phyloP scores from a whole-genome alignment of 1,140 invertebrate species.

The Phymorhynchus buccinoides region DNA sequence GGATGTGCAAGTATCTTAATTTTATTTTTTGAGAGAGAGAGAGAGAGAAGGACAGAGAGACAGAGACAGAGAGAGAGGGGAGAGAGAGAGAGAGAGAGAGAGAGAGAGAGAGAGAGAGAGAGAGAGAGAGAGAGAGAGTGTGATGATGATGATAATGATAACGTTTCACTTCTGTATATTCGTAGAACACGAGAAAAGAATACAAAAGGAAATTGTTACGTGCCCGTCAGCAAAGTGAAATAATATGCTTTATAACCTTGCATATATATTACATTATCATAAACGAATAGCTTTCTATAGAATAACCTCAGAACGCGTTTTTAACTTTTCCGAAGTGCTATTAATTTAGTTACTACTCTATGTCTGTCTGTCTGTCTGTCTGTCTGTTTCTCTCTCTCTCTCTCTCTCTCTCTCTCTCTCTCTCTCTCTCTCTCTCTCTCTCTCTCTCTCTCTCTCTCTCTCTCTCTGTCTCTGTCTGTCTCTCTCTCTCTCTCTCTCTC shows the following conservation, averaged over 20 bases:
- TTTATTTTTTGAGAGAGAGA: background rate
- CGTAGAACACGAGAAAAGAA: no score
- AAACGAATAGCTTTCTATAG: no score
- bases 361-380: background rate
- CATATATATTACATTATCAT: no score
- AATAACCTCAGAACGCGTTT: no score
- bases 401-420: constrained; percentile 12
- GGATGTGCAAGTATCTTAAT: constrained; percentile 58
- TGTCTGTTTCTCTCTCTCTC: background rate
- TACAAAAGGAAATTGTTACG: no score
- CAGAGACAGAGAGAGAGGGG: background rate
- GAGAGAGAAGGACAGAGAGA: background rate
- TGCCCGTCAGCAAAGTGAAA: no score
- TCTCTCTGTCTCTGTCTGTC: background rate
- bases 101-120: background rate
- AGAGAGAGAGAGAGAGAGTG: background rate
- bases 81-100: background rate
- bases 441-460: background rate
- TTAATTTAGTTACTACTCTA: no score
- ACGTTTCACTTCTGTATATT: no score
- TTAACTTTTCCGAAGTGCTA: no score
- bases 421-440: background rate
- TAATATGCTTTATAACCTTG: no score
- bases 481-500: background rate
- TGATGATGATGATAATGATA: no score